Evolutionary conservation across 2,113 vertebrate species (phyloP), one percentile per base, ranked within the genome.

Genomic region (Nyctereutes procyonoides): DNA sequence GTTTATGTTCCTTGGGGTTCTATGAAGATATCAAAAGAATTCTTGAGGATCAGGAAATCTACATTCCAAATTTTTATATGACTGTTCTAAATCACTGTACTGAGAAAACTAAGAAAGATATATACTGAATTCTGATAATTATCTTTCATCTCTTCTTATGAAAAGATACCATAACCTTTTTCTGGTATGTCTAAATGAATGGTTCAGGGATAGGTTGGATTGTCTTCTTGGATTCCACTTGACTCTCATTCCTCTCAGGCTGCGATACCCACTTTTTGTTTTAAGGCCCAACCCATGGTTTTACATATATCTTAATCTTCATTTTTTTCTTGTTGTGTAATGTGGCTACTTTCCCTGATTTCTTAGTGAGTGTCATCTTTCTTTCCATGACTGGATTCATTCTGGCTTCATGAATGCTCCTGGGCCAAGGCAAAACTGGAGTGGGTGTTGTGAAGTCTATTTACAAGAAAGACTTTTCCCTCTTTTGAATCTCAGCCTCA

Each of bases 71-170:
- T 92, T 79, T 77, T 71, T 76, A 22, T 77, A 28, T 53, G 63
- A 79, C 13, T 88, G 2, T 85, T 81, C 65, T 85, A 35, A 20
- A 65, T 58, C 26, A 53, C 92, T 77, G 62, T 82, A 43, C 5
- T 15, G 53, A 65, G 6, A 71, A 85, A 71, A 51, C 32, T 53
- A 55, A 58, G 48, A 84, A 60, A 73, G 63, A 35, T 35, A 73
- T 20, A 38, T 35, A 30, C 3, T 30, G 32, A 85, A 13, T 6
- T 73, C 88, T 88, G 55, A 91, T 53, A 73, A 92, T 85, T 35
- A 80, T 30, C 48, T 94, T 88, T 53, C 17, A 32, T 88, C 43
- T 88, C 32, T 84, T 97, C 77, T 73, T 32, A 43, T 74, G 62
- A 85, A 80, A 6, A 16, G 4, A 80, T 56, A 53, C 30, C 62